Conservation (phyloP, 2,888 invertebrate species). For the Schizotus pectinicornis region DNA sequence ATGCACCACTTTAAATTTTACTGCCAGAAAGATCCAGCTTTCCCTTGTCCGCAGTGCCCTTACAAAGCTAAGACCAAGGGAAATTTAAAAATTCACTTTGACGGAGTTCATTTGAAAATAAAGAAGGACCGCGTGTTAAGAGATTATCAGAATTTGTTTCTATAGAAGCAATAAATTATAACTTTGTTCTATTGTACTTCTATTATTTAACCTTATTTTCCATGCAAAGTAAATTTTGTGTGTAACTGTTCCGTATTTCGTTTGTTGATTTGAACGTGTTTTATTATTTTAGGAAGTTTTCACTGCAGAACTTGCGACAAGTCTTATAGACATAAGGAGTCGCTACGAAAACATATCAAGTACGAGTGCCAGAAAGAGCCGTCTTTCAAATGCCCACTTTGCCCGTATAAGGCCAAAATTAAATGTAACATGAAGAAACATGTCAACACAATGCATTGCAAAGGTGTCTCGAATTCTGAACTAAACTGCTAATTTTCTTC, state of each 20-base stretch:
- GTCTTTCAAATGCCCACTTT: slow-evolving; percentile 21
- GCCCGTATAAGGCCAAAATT: slow-evolving; percentile 25
- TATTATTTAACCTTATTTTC: slow-evolving; percentile 7
- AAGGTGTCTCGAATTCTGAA: slow-evolving; percentile 5
- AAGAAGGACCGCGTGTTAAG: slow-evolving; percentile 1
- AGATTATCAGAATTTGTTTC: background rate
- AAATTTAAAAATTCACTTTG: slow-evolving; percentile 37
- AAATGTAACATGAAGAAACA: slow-evolving; percentile 31
- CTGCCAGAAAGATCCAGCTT: slow-evolving; percentile 53
- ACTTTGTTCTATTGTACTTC: slow-evolving; percentile 1
- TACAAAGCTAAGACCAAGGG: slow-evolving; percentile 34
- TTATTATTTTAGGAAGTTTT: slow-evolving; percentile 1
- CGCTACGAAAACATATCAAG: slow-evolving; percentile 39
- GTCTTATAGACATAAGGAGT: slow-evolving; percentile 36
- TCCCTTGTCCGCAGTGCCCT: slow-evolving; percentile 47
- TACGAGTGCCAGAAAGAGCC: slow-evolving; percentile 36
- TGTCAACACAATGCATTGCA: slow-evolving; percentile 13
- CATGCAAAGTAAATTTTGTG: slow-evolving; percentile 13
- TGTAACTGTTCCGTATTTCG: slow-evolving; percentile 15
- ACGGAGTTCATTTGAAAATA: slow-evolving; percentile 30
- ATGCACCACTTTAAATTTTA: slow-evolving; percentile 50
- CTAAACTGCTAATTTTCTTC: no score
- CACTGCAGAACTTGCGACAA: slow-evolving; percentile 35
- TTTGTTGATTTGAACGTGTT: background rate
- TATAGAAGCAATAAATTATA: background rate